Base-by-base conservation (phyloP, 2,113 vertebrate genomes). In the Serinus canaria region DNA sequence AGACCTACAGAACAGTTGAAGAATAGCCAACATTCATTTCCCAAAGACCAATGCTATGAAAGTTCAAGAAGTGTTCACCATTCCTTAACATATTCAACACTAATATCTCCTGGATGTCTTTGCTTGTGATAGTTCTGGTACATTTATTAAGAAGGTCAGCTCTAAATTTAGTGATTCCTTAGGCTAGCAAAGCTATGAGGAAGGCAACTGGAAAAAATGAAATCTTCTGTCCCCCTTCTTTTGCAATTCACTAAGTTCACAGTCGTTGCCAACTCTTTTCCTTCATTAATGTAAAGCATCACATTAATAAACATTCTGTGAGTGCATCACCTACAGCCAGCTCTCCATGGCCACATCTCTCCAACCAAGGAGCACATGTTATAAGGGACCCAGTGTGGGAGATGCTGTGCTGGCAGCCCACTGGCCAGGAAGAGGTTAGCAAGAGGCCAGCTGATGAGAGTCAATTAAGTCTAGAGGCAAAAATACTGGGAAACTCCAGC, bases 71-170 rank as follows among this genome's bases (percentile, higher is more conserved):
- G 63, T 19, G 15, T 27, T 46, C 90, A 88, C 74, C 74, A 56
- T 50, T 56, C 84, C 28, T 81, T 72, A 66, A 63, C 55, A 70
- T 15, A 78, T 33, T 50, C 81, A 94, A 80, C 63, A 67, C 13
- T 7, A 91, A 90, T 82, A 83, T 85, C 87, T 95, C 91, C 87
- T 62, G 55, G 55, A 83, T 60, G 59, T 62, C 94, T 91, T 68
- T 87, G 70, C 94, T 49, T 70, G 70, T 87, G 84, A 90, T 67
- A 94, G 91, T 85, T 95, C 89, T 95, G 78, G 84, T 89, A 82
- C 93, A 84, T 92, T 96, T 91, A 95, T 92, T 92, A 96, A 95
- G 94, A 97, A 96, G 95, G 96, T 95, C 95, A 95, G 91, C 60
- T 94, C 95, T 93, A 96, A 92, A 95, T 83, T 97, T 93, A 95